phyloP scores from a whole-genome alignment of 2,113 vertebrate genomes.

The Equus quagga region DNA sequence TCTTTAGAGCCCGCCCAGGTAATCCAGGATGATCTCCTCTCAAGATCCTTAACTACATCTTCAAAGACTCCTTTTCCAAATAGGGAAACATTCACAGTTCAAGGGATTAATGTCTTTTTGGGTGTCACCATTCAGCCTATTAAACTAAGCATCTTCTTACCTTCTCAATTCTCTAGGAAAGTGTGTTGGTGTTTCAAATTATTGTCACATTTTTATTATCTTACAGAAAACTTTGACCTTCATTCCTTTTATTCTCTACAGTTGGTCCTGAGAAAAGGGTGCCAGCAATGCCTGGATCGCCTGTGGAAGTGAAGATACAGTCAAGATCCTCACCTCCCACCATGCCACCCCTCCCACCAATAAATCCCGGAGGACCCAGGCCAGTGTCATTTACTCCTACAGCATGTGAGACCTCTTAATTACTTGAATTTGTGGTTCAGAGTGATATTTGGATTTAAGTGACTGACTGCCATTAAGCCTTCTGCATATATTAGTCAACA shows the following conservation, averaged over 20 bases:
- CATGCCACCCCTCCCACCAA: slow-evolving; percentile 97
- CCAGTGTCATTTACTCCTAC: slow-evolving; percentile 96
- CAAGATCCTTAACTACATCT: background rate
- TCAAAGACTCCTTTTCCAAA: slow-evolving; percentile 32
- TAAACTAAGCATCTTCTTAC: slow-evolving; percentile 1
- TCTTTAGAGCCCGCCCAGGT: background rate
- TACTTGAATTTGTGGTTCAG: slow-evolving; percentile 50
- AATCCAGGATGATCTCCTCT: background rate
- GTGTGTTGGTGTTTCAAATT: slow-evolving; percentile 49
- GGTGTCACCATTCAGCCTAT: background rate
- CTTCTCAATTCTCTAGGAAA: slow-evolving; percentile 42
- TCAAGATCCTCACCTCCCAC: slow-evolving; percentile 95
- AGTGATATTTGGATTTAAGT: slow-evolving; percentile 8
- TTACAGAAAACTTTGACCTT: slow-evolving; percentile 49
- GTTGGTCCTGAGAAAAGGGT: slow-evolving; percentile 97
- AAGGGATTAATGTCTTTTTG: background rate
- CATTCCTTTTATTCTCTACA: slow-evolving; percentile 81
- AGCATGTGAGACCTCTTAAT: slow-evolving; percentile 90
- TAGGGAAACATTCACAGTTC: background rate
- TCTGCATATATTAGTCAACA: background rate
- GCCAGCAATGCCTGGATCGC: slow-evolving; percentile 98
- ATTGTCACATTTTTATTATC: slow-evolving; percentile 36
- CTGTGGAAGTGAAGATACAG: slow-evolving; percentile 98
- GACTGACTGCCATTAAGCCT: background rate
- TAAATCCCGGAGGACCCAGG: slow-evolving; percentile 95